These are phyloP conservation scores for Eilema sororculum DNA, from an alignment of 2,888 invertebrate genomes.

Conservation along the genomic window DNA sequence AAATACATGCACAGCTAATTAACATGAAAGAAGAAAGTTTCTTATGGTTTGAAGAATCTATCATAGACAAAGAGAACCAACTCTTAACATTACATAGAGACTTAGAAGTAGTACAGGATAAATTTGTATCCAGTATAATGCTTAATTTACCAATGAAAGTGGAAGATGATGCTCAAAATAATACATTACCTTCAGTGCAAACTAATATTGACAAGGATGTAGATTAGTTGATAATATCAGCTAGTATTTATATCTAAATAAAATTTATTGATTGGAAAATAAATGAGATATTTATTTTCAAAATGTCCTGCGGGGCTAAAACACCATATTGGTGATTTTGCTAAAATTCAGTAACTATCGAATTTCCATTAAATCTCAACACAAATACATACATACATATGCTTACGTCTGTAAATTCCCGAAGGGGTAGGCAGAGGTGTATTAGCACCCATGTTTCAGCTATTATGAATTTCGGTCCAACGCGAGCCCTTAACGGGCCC, in stretches of 20 bases:
- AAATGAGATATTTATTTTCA: background rate
- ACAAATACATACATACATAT: no score
- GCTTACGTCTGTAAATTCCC: no score
- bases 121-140: slow-evolving; percentile 17
- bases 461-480: no score
- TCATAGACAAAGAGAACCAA: slow-evolving; percentile 50
- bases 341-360: no score
- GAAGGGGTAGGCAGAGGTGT: no score
- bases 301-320: no score
- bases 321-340: no score
- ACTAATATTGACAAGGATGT: background rate
- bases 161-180: background rate
- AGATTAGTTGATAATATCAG: background rate
- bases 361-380: no score
- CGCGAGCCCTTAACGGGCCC: no score
- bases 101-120: slow-evolving; percentile 52
- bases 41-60: slow-evolving; percentile 39
- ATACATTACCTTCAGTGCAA: background rate
- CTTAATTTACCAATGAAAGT: background rate
- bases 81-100: slow-evolving; percentile 51
- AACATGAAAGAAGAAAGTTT: slow-evolving; percentile 35
- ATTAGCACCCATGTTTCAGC: no score
- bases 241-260: background rate
- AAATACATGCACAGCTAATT: slow-evolving; percentile 16
- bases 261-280: background rate